Evolutionary conservation across 30 jellyfish, hydroid and myxozoan species (phyloP).

Genomic region (Pseudorhiza aurosa): DNA sequence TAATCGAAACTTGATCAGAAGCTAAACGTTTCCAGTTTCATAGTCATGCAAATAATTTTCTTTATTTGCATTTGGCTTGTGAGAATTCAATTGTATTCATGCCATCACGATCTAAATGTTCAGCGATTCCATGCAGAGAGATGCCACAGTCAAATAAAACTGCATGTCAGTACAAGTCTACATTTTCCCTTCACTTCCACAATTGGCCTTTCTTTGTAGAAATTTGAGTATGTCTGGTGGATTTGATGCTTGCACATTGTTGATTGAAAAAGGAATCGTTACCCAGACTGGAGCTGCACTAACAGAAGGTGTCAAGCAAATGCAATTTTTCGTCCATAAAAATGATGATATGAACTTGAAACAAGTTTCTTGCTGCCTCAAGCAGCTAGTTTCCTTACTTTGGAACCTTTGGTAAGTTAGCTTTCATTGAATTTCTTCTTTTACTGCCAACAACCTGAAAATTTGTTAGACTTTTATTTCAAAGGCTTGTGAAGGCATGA

Average conservation of each 20-base stretch:
- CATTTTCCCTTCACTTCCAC: not conserved
- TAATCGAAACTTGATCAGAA: too few species aligned
- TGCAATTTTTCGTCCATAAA: not conserved
- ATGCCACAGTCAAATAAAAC: not conserved
- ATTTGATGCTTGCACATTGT: not conserved
- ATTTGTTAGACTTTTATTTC: not conserved
- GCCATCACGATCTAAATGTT: too few species aligned
- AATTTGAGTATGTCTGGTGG: conserved; percentile 28
- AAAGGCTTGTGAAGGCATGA: too few species aligned
- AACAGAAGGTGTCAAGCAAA: not conserved
- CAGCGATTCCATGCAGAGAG: not conserved
- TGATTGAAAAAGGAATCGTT: not conserved
- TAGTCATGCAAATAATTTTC: too few species aligned
- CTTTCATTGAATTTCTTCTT: too few species aligned
- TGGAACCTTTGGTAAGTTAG: conserved; percentile 24
- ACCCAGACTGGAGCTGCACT: conserved; percentile 7
- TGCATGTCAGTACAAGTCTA: not conserved
- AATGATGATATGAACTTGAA: not conserved
- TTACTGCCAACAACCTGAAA: not conserved
- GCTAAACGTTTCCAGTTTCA: not conserved
- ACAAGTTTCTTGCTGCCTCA: conserved; percentile 9
- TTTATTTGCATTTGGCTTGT: too few species aligned
- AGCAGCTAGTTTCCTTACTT: conserved; percentile 8
- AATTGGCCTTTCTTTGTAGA: not conserved
- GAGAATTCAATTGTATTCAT: too few species aligned